Conservation (phyloP, 2,113 vertebrate genomes). For the Gopherus evgoodei region DNA sequence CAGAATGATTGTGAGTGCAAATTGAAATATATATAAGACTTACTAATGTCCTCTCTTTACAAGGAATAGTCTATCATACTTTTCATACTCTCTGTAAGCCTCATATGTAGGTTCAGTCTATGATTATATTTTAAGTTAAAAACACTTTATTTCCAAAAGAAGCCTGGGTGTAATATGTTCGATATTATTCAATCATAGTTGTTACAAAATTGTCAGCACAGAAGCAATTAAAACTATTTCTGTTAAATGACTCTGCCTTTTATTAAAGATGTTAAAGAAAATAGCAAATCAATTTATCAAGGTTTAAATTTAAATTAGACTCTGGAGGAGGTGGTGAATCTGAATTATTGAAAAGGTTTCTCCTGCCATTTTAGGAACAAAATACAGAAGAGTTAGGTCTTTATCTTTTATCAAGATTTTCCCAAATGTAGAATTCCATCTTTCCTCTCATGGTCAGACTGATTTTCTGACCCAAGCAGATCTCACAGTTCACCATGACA, state of each 20-base stretch:
- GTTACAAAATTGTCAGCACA: slow-evolving; percentile 20
- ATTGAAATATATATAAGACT: not conserved
- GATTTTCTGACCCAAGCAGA: slow-evolving; percentile 23
- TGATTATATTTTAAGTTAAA: not conserved
- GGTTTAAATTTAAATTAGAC: not conserved
- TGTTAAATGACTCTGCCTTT: slow-evolving; percentile 22
- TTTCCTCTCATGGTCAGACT: not conserved
- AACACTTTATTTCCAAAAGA: slow-evolving; percentile 23
- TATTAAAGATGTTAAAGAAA: slow-evolving; percentile 32
- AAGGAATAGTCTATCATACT: not conserved
- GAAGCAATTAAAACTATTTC: slow-evolving; percentile 47
- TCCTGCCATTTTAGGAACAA: not conserved
- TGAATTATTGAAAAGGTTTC: slow-evolving; percentile 35
- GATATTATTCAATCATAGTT: slow-evolving; percentile 25
- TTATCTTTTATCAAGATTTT: slow-evolving; percentile 37
- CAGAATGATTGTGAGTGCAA: not conserved
- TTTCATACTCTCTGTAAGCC: not conserved
- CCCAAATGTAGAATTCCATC: not conserved
- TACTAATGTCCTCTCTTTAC: not conserved
- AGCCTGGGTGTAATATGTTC: not conserved
- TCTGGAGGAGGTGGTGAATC: not conserved
- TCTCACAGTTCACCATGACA: slow-evolving; percentile 14
- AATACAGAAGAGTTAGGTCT: not conserved
- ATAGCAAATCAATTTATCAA: slow-evolving; percentile 52
- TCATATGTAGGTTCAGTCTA: not conserved